Conservation (phyloP, 2,888 invertebrate species). For the Leucozona laternaria region DNA sequence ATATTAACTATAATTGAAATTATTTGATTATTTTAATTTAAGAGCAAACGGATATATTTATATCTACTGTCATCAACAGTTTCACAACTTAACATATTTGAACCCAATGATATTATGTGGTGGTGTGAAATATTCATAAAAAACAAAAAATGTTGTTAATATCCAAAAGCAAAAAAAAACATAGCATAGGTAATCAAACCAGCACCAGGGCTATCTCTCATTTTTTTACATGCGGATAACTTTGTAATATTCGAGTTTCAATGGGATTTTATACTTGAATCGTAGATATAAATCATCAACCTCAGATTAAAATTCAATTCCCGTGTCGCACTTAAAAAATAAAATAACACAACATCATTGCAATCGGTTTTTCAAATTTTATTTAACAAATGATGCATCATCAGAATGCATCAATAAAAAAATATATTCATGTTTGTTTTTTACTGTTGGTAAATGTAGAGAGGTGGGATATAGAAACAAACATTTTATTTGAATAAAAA, state of each 20-base stretch:
- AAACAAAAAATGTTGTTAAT: background rate
- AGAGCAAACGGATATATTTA: background rate
- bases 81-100: background rate
- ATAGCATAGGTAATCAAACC: background rate
- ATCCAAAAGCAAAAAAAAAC: background rate
- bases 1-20: too few relatives aligned
- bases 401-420: background rate
- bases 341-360: background rate
- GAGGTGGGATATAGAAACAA: background rate
- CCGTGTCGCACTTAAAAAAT: background rate
- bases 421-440: background rate
- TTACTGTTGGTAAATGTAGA: background rate
- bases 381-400: background rate
- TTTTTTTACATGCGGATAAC: background rate
- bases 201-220: background rate
- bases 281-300: background rate
- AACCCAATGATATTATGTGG: background rate
- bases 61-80: background rate
- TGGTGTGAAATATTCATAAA: background rate
- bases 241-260: background rate
- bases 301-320: constrained; percentile 2
- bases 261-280: constrained; percentile 5
- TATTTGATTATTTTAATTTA: too few relatives aligned
- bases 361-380: background rate
- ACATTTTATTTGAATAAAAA: background rate